A percentile compares a stretch with the other conserved stretches of the same genome.
phyloP scores from a whole-genome alignment of 1,140 invertebrate species.

The Drosophila bifasciata region DNA sequence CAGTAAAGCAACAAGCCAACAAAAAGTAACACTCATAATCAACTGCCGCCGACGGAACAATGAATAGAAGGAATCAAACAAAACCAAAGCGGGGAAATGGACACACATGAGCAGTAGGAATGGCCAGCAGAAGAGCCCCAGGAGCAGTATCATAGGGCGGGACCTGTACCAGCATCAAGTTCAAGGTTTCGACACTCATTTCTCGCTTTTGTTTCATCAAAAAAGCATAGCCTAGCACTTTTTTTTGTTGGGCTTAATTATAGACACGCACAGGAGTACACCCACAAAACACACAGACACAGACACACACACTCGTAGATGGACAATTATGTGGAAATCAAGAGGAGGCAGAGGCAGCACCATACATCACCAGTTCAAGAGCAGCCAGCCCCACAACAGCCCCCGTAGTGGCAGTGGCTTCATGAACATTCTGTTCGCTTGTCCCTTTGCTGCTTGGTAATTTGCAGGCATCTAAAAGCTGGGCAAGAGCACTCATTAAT shows the following conservation, averaged over 20 bases:
- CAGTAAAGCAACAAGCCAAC: background rate
- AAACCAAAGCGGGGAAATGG: constrained; percentile 35
- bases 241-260: constrained; percentile 71
- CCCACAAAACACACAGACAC: constrained; percentile 29
- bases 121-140: constrained; percentile 19
- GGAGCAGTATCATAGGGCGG: background rate
- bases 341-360: no score
- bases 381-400: constrained; percentile 8
- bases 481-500: constrained; percentile 69
- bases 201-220: constrained; percentile 61
- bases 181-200: constrained; percentile 55
- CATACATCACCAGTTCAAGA: no score
- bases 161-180: constrained; percentile 42
- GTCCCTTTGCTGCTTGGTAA: constrained; percentile 40
- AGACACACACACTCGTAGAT: constrained; percentile 30
- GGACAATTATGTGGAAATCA: constrained; percentile 29
- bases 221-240: constrained; percentile 73
- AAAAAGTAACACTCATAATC: constrained; percentile 70
- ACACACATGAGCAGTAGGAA: background rate
- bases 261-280: constrained; percentile 59
- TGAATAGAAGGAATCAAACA: constrained; percentile 70
- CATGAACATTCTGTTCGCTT: constrained; percentile 24
- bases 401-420: constrained; percentile 33
- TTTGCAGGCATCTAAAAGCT: constrained; percentile 65
- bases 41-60: constrained; percentile 62